Conservation (phyloP, 2,113 vertebrate genomes). For the Eptesicus fuscus region DNA sequence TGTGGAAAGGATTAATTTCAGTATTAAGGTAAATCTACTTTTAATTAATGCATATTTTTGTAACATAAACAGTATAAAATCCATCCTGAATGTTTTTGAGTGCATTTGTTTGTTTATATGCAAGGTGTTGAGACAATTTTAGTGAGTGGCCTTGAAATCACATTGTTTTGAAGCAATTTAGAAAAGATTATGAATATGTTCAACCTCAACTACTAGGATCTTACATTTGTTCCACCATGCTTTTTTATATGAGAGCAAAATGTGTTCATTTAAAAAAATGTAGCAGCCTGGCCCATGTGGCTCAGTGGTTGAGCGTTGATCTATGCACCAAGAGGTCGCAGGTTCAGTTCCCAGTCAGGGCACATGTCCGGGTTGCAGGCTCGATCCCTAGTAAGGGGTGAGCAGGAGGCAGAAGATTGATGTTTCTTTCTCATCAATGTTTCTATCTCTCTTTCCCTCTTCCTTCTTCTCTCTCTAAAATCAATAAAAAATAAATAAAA, state of each 20-base stretch:
- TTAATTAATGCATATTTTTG: neutral
- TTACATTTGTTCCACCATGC: neutral
- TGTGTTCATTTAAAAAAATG: neutral
- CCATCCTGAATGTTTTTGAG: neutral
- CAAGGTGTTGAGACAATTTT: neutral
- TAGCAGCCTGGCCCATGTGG: too few relatives aligned
- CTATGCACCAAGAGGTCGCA: too few relatives aligned
- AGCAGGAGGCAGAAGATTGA: too few relatives aligned
- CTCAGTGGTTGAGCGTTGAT: too few relatives aligned
- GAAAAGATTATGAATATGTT: neutral
- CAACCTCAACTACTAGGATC: neutral
- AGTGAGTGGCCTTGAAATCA: neutral
- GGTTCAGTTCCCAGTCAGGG: too few relatives aligned
- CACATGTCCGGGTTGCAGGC: too few relatives aligned
- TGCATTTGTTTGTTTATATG: conserved; percentile 10
- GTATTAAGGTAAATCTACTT: conserved; percentile 10
- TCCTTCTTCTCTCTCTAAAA: too few relatives aligned
- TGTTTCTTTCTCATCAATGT: too few relatives aligned
- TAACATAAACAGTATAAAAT: conserved; percentile 25
- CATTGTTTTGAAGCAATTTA: conserved; percentile 20
- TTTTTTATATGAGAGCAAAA: neutral
- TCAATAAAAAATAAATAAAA: neutral
- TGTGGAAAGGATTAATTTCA: conserved; percentile 22
- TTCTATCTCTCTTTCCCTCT: too few relatives aligned
- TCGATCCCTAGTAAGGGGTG: too few relatives aligned